Evolutionary conservation across 2,113 vertebrate genomes (phyloP).

Genomic region (Scomber scombrus): DNA sequence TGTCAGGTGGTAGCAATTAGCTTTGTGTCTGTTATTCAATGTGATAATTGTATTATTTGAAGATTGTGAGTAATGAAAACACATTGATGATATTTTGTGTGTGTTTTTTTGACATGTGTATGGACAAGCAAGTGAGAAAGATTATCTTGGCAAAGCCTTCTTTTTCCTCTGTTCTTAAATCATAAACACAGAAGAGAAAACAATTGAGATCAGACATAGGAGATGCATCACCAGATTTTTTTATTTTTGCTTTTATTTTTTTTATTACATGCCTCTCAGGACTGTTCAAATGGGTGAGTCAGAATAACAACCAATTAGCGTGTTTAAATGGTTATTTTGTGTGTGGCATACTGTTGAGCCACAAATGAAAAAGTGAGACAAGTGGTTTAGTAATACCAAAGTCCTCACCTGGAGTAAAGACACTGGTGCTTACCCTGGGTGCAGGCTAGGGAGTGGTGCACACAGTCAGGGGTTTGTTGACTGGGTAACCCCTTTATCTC

Average conservation of each 20-base stretch:
- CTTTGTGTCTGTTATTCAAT: slow-evolving; percentile 16
- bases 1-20: slow-evolving; percentile 19
- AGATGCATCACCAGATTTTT: too few relatives aligned
- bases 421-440: background rate
- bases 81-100: background rate
- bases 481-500: background rate
- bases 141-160: too few relatives aligned
- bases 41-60: background rate
- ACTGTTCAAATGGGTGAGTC: background rate
- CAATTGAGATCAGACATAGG: too few relatives aligned
- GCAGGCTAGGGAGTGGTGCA: background rate
- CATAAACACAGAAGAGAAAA: too few relatives aligned
- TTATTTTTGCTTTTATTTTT: too few relatives aligned
- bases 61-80: background rate
- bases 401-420: slow-evolving; percentile 14
- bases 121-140: too few relatives aligned
- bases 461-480: slow-evolving; percentile 19
- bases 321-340: background rate
- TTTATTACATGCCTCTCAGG: too few relatives aligned
- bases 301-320: background rate
- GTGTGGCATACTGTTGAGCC: background rate
- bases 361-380: background rate
- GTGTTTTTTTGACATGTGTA: background rate
- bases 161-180: too few relatives aligned
- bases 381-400: slow-evolving; percentile 31